A percentile compares a stretch with the other conserved stretches of the same genome.
phyloP scores from a whole-genome alignment of 2,113 vertebrate genomes.

The Cathartes aura region DNA sequence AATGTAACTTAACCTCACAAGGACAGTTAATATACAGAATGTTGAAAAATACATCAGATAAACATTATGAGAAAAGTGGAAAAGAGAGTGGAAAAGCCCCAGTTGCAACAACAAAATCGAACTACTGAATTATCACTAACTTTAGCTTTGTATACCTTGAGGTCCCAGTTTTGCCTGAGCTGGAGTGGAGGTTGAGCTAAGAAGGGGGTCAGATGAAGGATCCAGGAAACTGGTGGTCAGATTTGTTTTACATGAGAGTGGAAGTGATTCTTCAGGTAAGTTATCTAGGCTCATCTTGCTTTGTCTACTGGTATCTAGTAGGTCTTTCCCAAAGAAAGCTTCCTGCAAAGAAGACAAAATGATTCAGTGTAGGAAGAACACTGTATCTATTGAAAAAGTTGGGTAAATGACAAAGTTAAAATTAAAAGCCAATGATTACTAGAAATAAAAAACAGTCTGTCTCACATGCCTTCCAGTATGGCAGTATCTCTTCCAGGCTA shows the following conservation, averaged over 20 bases:
- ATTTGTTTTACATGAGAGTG: slow-evolving; percentile 76
- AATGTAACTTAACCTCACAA: neutral
- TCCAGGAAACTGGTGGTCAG: slow-evolving; percentile 75
- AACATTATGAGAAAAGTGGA: neutral
- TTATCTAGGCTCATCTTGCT: slow-evolving; percentile 78
- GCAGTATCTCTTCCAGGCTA: neutral
- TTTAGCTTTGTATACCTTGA: slow-evolving; percentile 79
- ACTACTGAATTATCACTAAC: neutral
- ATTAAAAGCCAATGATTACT: neutral
- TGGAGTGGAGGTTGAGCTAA: slow-evolving; percentile 79
- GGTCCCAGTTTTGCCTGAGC: slow-evolving; percentile 79
- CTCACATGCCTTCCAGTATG: neutral
- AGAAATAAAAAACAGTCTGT: neutral
- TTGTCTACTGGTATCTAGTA: slow-evolving; percentile 88
- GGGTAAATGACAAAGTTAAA: neutral
- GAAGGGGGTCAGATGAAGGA: slow-evolving; percentile 81
- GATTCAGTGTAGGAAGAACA: neutral
- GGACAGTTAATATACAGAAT: neutral
- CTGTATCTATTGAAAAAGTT: neutral
- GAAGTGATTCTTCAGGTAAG: slow-evolving; percentile 84
- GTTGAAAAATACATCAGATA: neutral
- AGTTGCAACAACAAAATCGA: neutral
- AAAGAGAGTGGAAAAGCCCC: neutral
- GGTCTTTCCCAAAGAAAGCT: slow-evolving; percentile 94
- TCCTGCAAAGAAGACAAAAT: slow-evolving; percentile 78